phyloP scores from a whole-genome alignment of 2,797 vertebrate species.

The Silurus aristotelis region DNA sequence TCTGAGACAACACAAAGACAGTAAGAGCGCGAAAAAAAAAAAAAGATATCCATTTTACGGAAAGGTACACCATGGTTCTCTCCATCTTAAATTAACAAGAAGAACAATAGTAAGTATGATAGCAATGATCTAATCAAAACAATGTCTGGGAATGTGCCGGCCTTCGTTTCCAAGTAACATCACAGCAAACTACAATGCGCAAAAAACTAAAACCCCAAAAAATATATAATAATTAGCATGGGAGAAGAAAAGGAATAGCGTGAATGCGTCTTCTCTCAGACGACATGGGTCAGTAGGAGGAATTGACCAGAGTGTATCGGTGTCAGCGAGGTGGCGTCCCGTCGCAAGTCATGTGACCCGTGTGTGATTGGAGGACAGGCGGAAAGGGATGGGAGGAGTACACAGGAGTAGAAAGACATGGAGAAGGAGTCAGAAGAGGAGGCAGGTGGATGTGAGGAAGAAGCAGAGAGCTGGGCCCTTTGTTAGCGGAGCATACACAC shows the following conservation, averaged over 20 bases:
- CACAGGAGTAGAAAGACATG: conserved; percentile 57
- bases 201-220: background rate
- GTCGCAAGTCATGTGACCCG: conserved; percentile 63
- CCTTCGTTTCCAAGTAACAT: background rate
- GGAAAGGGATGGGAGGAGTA: conserved; percentile 53
- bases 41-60: conserved; percentile 10
- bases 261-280: conserved; percentile 58
- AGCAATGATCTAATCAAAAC: background rate
- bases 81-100: conserved; percentile 23
- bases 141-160: background rate
- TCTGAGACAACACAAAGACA: conserved; percentile 60
- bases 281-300: conserved; percentile 6
- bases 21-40: conserved; percentile 16
- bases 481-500: conserved; percentile 66
- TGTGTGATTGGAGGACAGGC: conserved; percentile 69
- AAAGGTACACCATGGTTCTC: conserved; percentile 24
- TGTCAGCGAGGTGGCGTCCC: conserved; percentile 64
- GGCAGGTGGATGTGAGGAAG: conserved; percentile 40
- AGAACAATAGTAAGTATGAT: background rate
- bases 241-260: conserved; percentile 44
- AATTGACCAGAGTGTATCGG: conserved; percentile 55
- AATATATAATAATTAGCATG: background rate
- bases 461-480: conserved; percentile 64
- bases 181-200: conserved; percentile 1
- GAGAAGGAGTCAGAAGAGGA: conserved; percentile 28